phyloP scores from a whole-genome alignment of 2,888 invertebrate genomes.

The Lamellibrachia satsuma region DNA sequence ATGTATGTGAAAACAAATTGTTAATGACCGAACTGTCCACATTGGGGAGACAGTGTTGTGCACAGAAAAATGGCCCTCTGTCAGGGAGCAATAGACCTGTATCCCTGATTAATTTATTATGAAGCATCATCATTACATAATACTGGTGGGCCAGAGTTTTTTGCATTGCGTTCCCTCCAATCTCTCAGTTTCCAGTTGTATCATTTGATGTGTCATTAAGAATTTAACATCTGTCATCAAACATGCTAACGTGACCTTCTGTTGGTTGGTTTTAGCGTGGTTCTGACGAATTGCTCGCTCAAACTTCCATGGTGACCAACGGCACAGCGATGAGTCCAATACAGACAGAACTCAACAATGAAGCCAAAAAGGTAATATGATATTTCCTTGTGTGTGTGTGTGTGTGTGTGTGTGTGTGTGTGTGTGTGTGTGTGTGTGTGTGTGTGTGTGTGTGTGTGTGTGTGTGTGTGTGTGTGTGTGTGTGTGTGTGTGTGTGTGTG shows the following conservation, averaged over 20 bases:
- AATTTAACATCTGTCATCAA: background rate
- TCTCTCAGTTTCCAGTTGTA: background rate
- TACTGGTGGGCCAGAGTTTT: background rate
- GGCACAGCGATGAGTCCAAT: slow-evolving; percentile 83
- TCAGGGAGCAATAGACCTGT: background rate
- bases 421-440: too few species aligned
- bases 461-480: too few species aligned
- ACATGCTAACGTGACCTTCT: background rate
- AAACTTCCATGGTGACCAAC: slow-evolving; percentile 81
- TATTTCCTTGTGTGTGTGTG: background rate
- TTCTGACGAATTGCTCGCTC: slow-evolving; percentile 96
- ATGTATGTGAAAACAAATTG: background rate
- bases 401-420: too few species aligned
- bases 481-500: too few species aligned
- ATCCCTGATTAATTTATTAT: background rate
- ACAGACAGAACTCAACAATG: slow-evolving; percentile 92
- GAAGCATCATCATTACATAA: background rate
- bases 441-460: too few species aligned
- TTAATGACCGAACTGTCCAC: background rate
- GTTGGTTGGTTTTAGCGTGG: slow-evolving; percentile 80
- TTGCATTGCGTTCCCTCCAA: background rate
- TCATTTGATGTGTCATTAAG: background rate
- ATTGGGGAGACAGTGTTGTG: background rate
- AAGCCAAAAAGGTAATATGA: slow-evolving; percentile 87
- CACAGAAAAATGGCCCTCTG: background rate